phyloP scores from a whole-genome alignment of 2,888 invertebrate species.

The Yponomeuta malinellus region DNA sequence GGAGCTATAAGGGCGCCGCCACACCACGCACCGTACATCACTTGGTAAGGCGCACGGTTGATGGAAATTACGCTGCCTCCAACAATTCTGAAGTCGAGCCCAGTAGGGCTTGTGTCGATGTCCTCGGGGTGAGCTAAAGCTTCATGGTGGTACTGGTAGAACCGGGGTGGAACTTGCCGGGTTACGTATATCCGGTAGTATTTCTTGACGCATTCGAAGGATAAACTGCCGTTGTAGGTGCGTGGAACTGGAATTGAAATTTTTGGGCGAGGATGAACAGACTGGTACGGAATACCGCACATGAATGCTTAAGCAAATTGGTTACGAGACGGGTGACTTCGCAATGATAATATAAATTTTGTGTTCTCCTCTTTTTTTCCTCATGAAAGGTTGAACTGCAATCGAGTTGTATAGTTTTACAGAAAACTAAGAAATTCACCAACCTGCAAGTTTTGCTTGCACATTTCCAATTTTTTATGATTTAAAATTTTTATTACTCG shows the following conservation, averaged over 20 bases:
- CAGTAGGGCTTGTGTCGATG: background rate
- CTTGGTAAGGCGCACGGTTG: conserved; percentile 47
- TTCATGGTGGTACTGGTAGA: conserved; percentile 53
- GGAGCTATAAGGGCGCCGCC: conserved; percentile 57
- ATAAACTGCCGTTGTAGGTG: conserved; percentile 31
- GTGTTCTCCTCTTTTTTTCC: no score
- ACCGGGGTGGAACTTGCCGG: conserved; percentile 38
- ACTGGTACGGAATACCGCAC: no score
- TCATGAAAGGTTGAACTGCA: no score
- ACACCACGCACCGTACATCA: conserved; percentile 56
- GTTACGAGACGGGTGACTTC: no score
- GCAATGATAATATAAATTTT: no score
- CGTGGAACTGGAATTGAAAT: conserved; percentile 23
- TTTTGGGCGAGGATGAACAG: no score
- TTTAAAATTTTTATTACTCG: no score
- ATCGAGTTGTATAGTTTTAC: no score
- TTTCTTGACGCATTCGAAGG: conserved; percentile 35
- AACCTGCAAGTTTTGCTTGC: no score
- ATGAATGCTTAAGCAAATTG: no score
- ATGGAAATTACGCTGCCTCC: conserved; percentile 50
- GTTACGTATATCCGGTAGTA: conserved; percentile 38
- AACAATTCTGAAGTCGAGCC: conserved; percentile 45
- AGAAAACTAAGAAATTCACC: no score
- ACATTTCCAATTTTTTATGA: no score
- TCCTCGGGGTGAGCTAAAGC: background rate